Percentiles rank a stretch among this genome's conserved stretches.
These are phyloP conservation scores for Cordilura impudica DNA, from an alignment of 2,888 invertebrate genomes.

Conservation along the genomic window DNA sequence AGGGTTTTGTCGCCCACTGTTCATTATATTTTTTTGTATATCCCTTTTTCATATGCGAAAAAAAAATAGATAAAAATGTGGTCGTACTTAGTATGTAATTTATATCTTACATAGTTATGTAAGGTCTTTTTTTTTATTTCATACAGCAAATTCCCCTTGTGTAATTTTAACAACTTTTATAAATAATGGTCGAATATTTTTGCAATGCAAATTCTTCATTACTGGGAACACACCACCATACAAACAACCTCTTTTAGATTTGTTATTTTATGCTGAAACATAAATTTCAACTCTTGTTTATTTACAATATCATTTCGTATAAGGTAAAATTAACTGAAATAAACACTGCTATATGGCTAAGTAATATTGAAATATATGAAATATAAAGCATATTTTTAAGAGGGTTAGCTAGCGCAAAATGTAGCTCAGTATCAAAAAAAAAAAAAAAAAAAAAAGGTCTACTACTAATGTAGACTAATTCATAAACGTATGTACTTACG, in stretches of 20 bases:
- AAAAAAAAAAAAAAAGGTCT: slow-evolving; percentile 5
- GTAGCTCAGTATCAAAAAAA: background rate
- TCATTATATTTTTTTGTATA: too few species aligned
- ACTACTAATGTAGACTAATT: background rate
- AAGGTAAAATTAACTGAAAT: background rate
- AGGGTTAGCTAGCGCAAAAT: slow-evolving; percentile 1
- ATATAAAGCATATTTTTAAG: slow-evolving; percentile 40
- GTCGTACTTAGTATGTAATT: too few species aligned
- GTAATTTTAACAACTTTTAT: slow-evolving; percentile 29
- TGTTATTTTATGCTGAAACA: slow-evolving; percentile 13
- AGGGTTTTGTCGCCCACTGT: too few species aligned
- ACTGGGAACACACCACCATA: background rate
- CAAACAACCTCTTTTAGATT: background rate
- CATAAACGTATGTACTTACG: too few species aligned
- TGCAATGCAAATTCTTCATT: slow-evolving; percentile 49
- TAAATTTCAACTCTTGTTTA: background rate
- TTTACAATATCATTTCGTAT: background rate
- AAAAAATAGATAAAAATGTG: too few species aligned
- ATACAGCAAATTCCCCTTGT: slow-evolving; percentile 11
- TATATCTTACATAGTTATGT: too few species aligned
- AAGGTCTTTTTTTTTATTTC: too few species aligned
- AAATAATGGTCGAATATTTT: slow-evolving; percentile 48
- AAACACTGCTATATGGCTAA: background rate
- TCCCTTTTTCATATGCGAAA: too few species aligned
- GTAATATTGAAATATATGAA: background rate